These are phyloP conservation scores for Drosophila fulvimacula DNA, from an alignment of 2,888 invertebrate species.

Conservation along the genomic window DNA sequence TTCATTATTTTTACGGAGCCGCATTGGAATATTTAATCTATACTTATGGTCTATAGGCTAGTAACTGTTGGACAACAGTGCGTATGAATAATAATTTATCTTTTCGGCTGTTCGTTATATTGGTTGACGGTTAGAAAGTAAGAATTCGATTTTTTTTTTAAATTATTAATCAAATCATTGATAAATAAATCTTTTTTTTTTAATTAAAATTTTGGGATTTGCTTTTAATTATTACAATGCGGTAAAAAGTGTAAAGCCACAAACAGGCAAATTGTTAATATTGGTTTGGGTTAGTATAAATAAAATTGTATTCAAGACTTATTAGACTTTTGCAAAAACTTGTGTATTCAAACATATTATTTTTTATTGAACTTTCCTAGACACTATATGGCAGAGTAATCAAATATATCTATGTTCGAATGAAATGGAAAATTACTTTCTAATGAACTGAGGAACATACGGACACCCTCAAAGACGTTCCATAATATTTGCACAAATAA, in stretches of 20 bases:
- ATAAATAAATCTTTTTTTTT: neutral
- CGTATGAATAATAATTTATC: slow-evolving; percentile 5
- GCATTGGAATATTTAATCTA: neutral
- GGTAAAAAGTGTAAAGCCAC: neutral
- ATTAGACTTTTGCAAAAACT: neutral
- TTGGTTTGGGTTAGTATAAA: neutral
- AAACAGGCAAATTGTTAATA: neutral
- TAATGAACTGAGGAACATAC: neutral
- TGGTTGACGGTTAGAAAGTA: neutral
- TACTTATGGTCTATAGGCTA: neutral
- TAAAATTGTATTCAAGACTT: neutral
- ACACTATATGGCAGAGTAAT: neutral
- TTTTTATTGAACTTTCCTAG: neutral
- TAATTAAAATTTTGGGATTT: too few species aligned
- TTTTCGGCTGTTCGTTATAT: neutral
- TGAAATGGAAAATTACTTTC: neutral
- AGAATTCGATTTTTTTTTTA: neutral
- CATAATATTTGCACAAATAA: neutral
- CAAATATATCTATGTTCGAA: neutral
- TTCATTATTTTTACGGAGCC: neutral
- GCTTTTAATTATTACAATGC: neutral
- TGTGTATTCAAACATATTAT: neutral
- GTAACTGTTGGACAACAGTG: neutral
- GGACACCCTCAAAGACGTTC: neutral
- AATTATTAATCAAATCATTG: neutral